phyloP scores from a whole-genome alignment of 2,888 invertebrate species.

The Zaprionus obscuricornis region DNA sequence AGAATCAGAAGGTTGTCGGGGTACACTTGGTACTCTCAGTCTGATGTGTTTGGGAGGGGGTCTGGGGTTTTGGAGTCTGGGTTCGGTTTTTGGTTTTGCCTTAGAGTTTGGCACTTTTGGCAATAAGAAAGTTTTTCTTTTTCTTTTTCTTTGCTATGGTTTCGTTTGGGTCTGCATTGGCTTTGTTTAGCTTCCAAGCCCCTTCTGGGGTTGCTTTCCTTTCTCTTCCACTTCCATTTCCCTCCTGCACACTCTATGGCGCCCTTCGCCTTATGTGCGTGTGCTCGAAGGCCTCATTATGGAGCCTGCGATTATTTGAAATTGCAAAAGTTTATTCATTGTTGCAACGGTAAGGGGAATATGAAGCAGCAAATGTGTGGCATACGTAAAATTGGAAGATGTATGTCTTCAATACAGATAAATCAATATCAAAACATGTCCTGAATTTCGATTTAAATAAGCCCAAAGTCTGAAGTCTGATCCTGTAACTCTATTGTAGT shows the following conservation, averaged over 20 bases:
- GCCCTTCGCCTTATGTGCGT: conserved; percentile 47
- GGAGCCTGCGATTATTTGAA: conserved; percentile 76
- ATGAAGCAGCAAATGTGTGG: too few species aligned
- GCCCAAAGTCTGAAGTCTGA: conserved; percentile 1
- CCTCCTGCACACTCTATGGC: too few species aligned
- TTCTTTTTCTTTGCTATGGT: conserved; percentile 34
- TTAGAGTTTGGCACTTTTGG: conserved; percentile 76
- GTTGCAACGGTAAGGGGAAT: conserved; percentile 37
- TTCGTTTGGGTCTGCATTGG: conserved; percentile 37
- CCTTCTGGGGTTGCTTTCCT: conserved; percentile 31
- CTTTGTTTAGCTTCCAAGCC: conserved; percentile 41
- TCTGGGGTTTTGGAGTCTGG: conserved; percentile 13
- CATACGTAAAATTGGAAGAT: conserved; percentile 68
- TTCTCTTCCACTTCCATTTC: conserved; percentile 1
- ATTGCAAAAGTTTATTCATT: conserved; percentile 78
- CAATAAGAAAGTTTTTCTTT: conserved; percentile 79
- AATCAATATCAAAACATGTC: conserved; percentile 72
- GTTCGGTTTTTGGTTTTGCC: conserved; percentile 26
- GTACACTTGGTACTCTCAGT: too few species aligned
- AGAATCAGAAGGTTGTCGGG: conserved; percentile 1
- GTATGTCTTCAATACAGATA: conserved; percentile 57
- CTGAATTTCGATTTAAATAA: conserved; percentile 57
- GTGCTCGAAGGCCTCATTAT: conserved; percentile 74
- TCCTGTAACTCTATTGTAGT: too few species aligned
- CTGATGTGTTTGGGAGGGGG: too few species aligned